Base-by-base conservation (phyloP, 1,140 invertebrate species). In the Armadillidium nasatum region DNA sequence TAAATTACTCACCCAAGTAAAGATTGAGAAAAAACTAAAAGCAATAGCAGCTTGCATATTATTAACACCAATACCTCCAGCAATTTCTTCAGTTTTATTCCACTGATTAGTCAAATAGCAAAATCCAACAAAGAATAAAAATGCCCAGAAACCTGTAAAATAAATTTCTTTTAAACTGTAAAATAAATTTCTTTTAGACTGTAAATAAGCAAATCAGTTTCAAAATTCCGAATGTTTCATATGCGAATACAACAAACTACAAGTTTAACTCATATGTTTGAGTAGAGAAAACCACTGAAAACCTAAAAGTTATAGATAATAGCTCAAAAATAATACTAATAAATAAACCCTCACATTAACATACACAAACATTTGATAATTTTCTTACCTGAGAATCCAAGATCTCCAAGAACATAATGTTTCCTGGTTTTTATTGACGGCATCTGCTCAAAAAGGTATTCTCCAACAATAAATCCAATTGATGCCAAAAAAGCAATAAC, bases 351-450 rank as follows among this genome's bases (percentile, higher is more conserved):
- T 33, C 33, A 3, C 33, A 33, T 3, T 33, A 33, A 33, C 33
- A 33, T 33, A 33, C 33, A 33, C 33, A 33, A 33, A 33, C 6
- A 33, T 6, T 33, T 33, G 33, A 33, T 33, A 1, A 33, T 33
- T 33, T 33, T 1, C 87, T 87, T 84, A 95, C 93, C 92, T 83
- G 94, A 96, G 84, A 95, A 93, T 83, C 89, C 94, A 83, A 98
- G 87, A 84, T 98, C 96, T 21, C 88, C 90, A 76, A 97, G 87
- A 21, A 98, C 96, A 84, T 93, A 95, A 85, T 96, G 95, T 84
- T 97, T 97, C 84, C 96, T 89, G 54, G 95, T 95, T 87, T 98
- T 97, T 72, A 98, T 93, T n/a, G 94, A 96, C 54, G 94, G 97
- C 91, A 98, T 95, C 86, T 96, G 94, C 82, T 97, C 94, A 84